Percentiles rank a stretch among this genome's conserved stretches.
Evolutionary conservation across 2,888 invertebrate genomes (phyloP).

Genomic region (Spisula subtruncata): DNA sequence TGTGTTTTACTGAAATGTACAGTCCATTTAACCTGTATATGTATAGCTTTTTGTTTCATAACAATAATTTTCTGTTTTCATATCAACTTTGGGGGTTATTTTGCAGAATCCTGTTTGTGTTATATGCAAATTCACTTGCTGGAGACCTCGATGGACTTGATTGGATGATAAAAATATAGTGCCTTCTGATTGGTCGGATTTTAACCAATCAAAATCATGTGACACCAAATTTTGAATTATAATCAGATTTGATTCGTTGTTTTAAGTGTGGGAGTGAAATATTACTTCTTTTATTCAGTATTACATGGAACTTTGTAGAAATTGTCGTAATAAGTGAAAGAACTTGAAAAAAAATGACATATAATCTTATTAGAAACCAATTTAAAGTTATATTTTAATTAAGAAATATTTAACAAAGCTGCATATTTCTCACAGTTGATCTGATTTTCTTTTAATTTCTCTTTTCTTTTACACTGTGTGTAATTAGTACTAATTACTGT

Average conservation of each 20-base stretch:
- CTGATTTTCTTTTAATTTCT: constrained; percentile 1
- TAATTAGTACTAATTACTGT: background rate
- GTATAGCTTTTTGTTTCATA: constrained; percentile 28
- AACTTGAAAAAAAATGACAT: background rate
- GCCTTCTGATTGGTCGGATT: constrained; percentile 25
- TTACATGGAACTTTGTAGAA: background rate
- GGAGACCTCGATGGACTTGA: constrained; percentile 72
- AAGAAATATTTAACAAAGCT: background rate
- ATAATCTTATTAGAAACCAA: too few relatives aligned
- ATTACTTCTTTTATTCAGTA: constrained; percentile 12
- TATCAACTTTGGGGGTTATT: constrained; percentile 66
- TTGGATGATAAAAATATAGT: constrained; percentile 40
- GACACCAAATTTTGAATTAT: constrained; percentile 21
- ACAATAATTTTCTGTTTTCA: constrained; percentile 40
- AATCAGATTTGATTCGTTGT: constrained; percentile 44
- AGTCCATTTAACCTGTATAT: background rate
- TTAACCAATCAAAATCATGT: constrained; percentile 35
- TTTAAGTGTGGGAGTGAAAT: constrained; percentile 15
- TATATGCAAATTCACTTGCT: constrained; percentile 72
- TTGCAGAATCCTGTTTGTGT: constrained; percentile 73
- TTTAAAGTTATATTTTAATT: too few relatives aligned
- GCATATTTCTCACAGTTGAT: background rate
- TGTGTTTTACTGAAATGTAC: background rate
- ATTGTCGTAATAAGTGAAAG: background rate
- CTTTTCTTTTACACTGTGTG: constrained; percentile 7